A percentile compares a stretch with the other conserved stretches of the same genome.
Evolutionary conservation across 2,888 invertebrate species (phyloP).

Genomic region (Dryomyza anilis): DNA sequence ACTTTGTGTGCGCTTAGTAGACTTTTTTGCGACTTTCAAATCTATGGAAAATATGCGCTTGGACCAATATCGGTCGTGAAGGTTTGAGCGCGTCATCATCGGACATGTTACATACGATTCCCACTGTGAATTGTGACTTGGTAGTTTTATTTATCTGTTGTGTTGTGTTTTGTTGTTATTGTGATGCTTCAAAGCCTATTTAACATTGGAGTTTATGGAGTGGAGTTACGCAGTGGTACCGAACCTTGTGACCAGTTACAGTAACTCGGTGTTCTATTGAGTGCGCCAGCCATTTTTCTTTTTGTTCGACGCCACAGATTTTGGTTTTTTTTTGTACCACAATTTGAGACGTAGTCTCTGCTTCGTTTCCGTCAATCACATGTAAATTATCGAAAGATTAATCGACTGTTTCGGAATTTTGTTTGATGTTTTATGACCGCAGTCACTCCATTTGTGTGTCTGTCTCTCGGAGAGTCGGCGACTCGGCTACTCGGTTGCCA

Average conservation of each 20-base stretch:
- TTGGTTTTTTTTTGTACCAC: not conserved
- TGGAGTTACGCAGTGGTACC: conserved; percentile 22
- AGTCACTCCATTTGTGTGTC: conserved; percentile 35
- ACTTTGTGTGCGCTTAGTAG: too few species aligned
- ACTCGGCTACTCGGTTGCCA: too few species aligned
- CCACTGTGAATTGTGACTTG: conserved; percentile 28
- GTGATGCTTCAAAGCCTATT: not conserved
- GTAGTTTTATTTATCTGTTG: not conserved
- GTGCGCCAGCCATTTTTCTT: not conserved
- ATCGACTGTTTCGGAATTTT: conserved; percentile 56
- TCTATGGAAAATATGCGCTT: not conserved
- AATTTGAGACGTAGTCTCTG: too few species aligned
- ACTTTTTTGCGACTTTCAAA: too few species aligned
- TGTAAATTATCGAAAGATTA: conserved; percentile 59
- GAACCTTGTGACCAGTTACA: too few species aligned
- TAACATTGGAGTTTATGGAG: conserved; percentile 20
- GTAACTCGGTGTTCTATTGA: too few species aligned
- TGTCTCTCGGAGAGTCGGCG: not conserved
- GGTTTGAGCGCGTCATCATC: not conserved
- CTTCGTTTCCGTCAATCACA: conserved; percentile 58
- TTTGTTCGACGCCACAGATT: not conserved
- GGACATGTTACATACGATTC: not conserved
- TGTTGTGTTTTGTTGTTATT: not conserved
- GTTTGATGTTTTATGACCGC: conserved; percentile 55
- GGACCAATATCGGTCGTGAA: not conserved